These are phyloP conservation scores for Garra rufa DNA, from an alignment of 2,113 vertebrate genomes.

Conservation along the genomic window DNA sequence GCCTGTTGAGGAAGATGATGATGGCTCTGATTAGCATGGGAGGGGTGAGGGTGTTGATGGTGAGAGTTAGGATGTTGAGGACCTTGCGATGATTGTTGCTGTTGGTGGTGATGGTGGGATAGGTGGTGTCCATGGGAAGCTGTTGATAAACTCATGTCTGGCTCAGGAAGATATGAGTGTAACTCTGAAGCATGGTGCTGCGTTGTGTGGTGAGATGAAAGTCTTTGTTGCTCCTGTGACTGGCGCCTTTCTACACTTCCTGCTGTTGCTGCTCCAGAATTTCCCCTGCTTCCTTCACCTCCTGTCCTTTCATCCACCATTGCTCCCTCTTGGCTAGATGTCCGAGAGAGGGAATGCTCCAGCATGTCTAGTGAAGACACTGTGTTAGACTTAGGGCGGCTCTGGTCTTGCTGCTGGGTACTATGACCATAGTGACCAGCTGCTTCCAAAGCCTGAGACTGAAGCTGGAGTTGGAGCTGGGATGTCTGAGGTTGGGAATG, in stretches of 20 bases:
- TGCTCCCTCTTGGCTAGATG: slow-evolving; percentile 68
- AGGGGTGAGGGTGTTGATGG: slow-evolving; percentile 71
- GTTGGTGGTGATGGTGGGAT: slow-evolving; percentile 72
- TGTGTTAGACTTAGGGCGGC: slow-evolving; percentile 76
- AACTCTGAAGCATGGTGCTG: slow-evolving; percentile 75
- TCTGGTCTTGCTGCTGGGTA: slow-evolving; percentile 75
- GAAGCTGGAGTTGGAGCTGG: slow-evolving; percentile 84
- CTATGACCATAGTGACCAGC: slow-evolving; percentile 81
- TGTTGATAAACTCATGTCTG: slow-evolving; percentile 73
- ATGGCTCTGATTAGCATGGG: slow-evolving; percentile 71
- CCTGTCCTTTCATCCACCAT: slow-evolving; percentile 68
- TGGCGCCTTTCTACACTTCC: slow-evolving; percentile 68
- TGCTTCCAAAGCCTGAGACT: slow-evolving; percentile 86
- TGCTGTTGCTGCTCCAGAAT: slow-evolving; percentile 61
- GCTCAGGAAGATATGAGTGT: slow-evolving; percentile 79
- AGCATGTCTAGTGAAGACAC: slow-evolving; percentile 82
- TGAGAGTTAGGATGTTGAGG: slow-evolving; percentile 70
- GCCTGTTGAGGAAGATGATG: slow-evolving; percentile 74
- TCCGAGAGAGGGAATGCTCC: slow-evolving; percentile 79
- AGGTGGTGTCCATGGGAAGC: slow-evolving; percentile 78
- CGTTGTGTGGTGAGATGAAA: slow-evolving; percentile 71
- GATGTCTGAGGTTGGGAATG: slow-evolving; percentile 81
- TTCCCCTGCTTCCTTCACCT: slow-evolving; percentile 55
- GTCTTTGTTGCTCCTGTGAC: slow-evolving; percentile 73
- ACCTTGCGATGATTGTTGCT: slow-evolving; percentile 58